These are phyloP conservation scores for Procapra przewalskii DNA, from an alignment of 2,113 vertebrate species.

Conservation along the genomic window DNA sequence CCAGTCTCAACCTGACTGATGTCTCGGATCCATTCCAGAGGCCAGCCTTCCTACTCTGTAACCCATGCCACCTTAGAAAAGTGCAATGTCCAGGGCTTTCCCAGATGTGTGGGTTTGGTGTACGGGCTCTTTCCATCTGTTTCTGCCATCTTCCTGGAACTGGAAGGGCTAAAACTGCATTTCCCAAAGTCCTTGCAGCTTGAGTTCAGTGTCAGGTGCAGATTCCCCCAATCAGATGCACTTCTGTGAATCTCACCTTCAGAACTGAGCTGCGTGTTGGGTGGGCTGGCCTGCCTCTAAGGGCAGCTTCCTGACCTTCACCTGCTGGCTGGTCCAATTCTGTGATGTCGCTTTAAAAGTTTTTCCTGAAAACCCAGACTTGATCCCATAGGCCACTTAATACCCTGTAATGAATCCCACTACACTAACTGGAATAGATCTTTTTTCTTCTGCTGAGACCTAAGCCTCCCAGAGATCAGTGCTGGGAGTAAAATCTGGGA, in stretches of 20 bases:
- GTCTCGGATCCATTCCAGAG: neutral
- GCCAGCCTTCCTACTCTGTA: neutral
- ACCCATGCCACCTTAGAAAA: fast-evolving
- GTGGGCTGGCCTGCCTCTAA: neutral
- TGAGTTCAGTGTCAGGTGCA: neutral
- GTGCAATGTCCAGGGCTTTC: neutral
- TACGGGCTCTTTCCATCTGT: neutral
- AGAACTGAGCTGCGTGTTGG: neutral
- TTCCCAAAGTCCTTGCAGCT: neutral
- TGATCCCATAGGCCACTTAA: too few relatives aligned
- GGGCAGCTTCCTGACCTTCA: neutral
- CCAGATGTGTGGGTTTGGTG: neutral
- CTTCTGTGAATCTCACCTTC: fast-evolving
- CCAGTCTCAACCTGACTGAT: neutral
- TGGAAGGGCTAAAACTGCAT: neutral
- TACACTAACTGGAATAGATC: neutral
- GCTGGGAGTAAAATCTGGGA: neutral
- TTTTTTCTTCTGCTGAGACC: neutral
- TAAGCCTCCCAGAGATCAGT: fast-evolving
- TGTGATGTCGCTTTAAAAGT: neutral
- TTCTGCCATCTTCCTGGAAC: neutral
- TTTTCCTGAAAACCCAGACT: neutral
- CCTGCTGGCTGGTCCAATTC: fast-evolving
- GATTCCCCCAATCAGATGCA: neutral
- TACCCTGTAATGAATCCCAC: neutral